Conservation (phyloP, 2,888 invertebrate genomes). For the Psylliodes chrysocephalus region DNA sequence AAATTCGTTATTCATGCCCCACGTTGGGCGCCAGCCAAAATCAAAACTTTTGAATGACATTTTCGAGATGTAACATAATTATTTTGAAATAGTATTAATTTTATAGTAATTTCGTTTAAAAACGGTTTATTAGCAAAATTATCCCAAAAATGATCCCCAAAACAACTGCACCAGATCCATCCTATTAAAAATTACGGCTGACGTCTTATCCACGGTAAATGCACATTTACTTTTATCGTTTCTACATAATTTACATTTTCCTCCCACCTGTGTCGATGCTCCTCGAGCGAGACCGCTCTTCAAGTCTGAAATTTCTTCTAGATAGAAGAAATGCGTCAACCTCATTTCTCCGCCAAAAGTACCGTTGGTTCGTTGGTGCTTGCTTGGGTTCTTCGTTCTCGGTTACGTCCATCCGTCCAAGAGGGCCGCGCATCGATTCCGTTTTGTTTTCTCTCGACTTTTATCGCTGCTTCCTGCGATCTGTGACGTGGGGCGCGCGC, state of each 20-base stretch:
- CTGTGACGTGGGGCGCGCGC: conserved; percentile 10
- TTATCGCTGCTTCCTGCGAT: conserved; percentile 37
- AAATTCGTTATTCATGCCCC: no score
- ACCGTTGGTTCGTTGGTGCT: conserved; percentile 55
- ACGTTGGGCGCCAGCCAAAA: no score
- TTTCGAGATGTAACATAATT: no score
- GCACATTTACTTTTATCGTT: conserved; percentile 41
- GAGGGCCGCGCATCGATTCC: conserved; percentile 45
- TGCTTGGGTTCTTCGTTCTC: no score
- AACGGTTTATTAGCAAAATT: no score
- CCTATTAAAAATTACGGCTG: conserved; percentile 29
- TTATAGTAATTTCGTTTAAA: no score
- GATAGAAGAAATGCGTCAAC: conserved; percentile 53
- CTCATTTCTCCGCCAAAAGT: conserved; percentile 59
- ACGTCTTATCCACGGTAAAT: conserved; percentile 49
- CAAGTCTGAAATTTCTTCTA: conserved; percentile 39
- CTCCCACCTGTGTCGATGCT: conserved; percentile 48
- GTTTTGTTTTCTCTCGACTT: conserved; percentile 21
- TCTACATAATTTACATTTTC: no score
- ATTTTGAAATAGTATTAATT: no score
- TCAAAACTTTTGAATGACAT: no score
- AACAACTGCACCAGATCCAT: conserved; percentile 12
- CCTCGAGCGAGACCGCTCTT: conserved; percentile 55
- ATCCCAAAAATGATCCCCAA: no score
- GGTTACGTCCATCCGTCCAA: conserved; percentile 42